Base-by-base conservation (phyloP, 1,140 invertebrate genomes). In the Tetramorium parvispinum region DNA sequence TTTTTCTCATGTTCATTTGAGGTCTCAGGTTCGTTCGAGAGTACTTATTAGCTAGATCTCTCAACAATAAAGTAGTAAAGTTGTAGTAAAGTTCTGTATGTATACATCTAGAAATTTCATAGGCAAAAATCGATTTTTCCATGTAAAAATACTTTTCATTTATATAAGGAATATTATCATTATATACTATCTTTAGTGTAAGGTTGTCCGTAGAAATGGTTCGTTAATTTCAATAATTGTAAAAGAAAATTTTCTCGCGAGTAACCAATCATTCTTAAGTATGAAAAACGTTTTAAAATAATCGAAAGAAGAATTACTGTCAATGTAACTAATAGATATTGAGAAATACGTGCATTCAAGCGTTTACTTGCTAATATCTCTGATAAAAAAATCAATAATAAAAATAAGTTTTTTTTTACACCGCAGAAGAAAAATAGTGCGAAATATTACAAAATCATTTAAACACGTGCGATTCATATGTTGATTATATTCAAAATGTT, bases 1-100 rank as follows among this genome's bases (percentile, higher is more conserved):
- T 70, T 24, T 68, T 70, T 70, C 77, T 81, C 77, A 24, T 53
- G 46, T 70, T 79, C 46, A 79, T 79, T 79, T 51, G 6, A 37
- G n/a, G 13, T 66, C 27, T 63, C 59, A 49, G n/a, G 18, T 65
- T 66, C 61, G 21, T 40, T 70, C 27, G 46, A 70, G 57, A 65
- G 46, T 55, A 40, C 46, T 78, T 61, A 46, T 13, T 43, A 21
- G 7, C n/a, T 16, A 53, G 21, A 16, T 68, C 21, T 49, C 11
- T 78, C 40, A n/a, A 63, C 21, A 61, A 78, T 46, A 49, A 32
- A 13, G 5, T 27, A 49, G 5, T 32, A 6, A 68, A 68, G 21
- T 21, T 43, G 5, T 27, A 49, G 5, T 32, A 6, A 68, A 68
- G 16, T 21, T 43, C 11, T 16, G 8, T 18, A 43, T 13, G 11